Evolutionary conservation across 2,888 invertebrate genomes (phyloP).

Genomic region (Amphipyra berbera): DNA sequence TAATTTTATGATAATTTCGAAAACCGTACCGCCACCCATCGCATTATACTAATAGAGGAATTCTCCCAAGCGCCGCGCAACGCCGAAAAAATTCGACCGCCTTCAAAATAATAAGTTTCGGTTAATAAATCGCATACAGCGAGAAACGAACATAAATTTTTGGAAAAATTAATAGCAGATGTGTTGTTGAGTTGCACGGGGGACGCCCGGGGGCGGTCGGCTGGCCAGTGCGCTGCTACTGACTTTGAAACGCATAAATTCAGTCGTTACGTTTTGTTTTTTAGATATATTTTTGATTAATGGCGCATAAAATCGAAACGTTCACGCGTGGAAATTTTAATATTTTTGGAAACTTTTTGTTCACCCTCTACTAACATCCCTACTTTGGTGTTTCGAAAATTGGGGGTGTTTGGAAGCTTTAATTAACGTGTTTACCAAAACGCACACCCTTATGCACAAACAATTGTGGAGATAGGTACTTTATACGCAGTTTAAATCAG

Average conservation of each 20-base stretch:
- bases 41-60: slow-evolving; percentile 90
- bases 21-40: slow-evolving; percentile 89
- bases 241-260: slow-evolving; percentile 88
- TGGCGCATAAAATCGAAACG: slow-evolving; percentile 85
- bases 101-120: slow-evolving; percentile 86
- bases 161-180: slow-evolving; percentile 87
- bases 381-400: slow-evolving; percentile 54
- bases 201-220: slow-evolving; percentile 72
- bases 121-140: slow-evolving; percentile 85
- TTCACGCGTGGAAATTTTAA: slow-evolving; percentile 76
- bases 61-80: slow-evolving; percentile 74
- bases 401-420: slow-evolving; percentile 61
- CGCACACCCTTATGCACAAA: slow-evolving; percentile 60
- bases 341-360: slow-evolving; percentile 66
- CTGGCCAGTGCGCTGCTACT: slow-evolving; percentile 71
- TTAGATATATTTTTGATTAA: slow-evolving; percentile 86
- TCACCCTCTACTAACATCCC: slow-evolving; percentile 55
- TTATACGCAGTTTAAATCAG: slow-evolving; percentile 48
- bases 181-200: slow-evolving; percentile 84
- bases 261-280: slow-evolving; percentile 80
- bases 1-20: slow-evolving; percentile 90
- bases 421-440: slow-evolving; percentile 63
- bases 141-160: slow-evolving; percentile 83
- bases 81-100: slow-evolving; percentile 80
- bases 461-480: slow-evolving; percentile 54